Evolutionary conservation across 2,113 vertebrate species (phyloP).

Genomic region (Centrocercus urophasianus): DNA sequence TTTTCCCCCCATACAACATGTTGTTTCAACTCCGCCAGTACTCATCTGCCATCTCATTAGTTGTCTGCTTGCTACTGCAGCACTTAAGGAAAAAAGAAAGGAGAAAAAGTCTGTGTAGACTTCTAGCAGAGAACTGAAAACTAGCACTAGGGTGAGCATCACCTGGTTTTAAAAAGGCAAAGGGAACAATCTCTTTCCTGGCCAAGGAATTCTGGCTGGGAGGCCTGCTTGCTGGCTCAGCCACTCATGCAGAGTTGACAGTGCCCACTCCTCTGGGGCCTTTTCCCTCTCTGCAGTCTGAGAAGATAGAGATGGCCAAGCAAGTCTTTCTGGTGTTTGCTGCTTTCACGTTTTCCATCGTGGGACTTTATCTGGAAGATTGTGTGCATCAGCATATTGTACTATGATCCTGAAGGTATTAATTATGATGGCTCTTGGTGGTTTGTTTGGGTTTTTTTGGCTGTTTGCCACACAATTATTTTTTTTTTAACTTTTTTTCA

Average conservation of each 20-base stretch:
- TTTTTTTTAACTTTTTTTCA: not conserved
- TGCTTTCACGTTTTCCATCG: not conserved
- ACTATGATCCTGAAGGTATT: not conserved
- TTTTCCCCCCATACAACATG: not conserved
- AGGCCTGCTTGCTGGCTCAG: not conserved
- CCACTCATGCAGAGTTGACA: not conserved
- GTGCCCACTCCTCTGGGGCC: fast-evolving
- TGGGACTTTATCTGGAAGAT: not conserved
- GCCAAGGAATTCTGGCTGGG: not conserved
- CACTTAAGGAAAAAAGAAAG: not conserved
- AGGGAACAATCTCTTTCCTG: not conserved
- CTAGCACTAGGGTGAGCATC: not conserved
- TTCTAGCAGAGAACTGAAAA: not conserved
- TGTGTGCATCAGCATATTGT: not conserved
- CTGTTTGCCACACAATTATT: not conserved
- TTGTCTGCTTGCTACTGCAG: not conserved
- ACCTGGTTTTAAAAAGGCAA: not conserved
- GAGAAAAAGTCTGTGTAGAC: not conserved
- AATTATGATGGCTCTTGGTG: not conserved
- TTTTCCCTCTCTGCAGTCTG: not conserved
- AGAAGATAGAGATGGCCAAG: not conserved
- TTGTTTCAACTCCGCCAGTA: slow-evolving; percentile 16
- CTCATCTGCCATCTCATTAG: not conserved
- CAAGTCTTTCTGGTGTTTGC: not conserved
- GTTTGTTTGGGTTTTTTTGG: not conserved